These are phyloP conservation scores for Hemicentrotus pulcherrimus DNA, from an alignment of 35 echinoderm and acorn worm genomes.

Conservation along the genomic window DNA sequence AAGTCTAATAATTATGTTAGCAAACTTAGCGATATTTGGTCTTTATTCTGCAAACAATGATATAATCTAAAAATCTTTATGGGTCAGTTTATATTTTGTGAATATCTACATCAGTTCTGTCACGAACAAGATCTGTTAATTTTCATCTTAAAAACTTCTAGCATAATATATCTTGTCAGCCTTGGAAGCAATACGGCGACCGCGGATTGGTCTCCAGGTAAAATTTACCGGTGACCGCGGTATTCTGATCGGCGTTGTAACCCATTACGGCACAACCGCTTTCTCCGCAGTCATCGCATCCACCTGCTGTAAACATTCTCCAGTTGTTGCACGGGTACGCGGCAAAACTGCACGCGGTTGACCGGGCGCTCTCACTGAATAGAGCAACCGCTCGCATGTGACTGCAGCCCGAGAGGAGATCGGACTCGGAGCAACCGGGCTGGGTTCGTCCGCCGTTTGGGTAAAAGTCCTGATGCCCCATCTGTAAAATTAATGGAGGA, in stretches of 20 bases:
- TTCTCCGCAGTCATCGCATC: conserved; percentile 27
- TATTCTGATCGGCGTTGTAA: conserved; percentile 41
- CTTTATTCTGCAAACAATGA: too few relatives aligned
- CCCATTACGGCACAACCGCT: conserved; percentile 66
- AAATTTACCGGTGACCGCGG: conserved; percentile 39
- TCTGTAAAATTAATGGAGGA: not conserved
- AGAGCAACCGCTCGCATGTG: conserved; percentile 49
- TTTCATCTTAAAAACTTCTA: too few relatives aligned
- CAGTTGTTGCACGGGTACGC: conserved; percentile 62
- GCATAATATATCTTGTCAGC: not conserved
- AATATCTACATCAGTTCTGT: not conserved
- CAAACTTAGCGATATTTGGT: too few relatives aligned
- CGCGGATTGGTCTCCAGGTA: conserved; percentile 53
- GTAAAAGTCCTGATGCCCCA: conserved; percentile 68
- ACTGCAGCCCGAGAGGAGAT: conserved; percentile 46
- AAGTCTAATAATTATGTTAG: too few relatives aligned
- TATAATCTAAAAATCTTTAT: too few relatives aligned
- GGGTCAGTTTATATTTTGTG: too few relatives aligned
- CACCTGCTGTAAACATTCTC: conserved; percentile 42
- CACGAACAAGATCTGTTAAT: too few relatives aligned
- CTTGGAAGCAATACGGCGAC: conserved; percentile 58
- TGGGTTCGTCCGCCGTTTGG: conserved; percentile 64
- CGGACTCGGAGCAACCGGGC: conserved; percentile 50
- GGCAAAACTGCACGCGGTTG: conserved; percentile 38
- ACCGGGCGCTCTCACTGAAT: conserved; percentile 56